Percentiles rank a stretch among this genome's conserved stretches.
Evolutionary conservation across 2,797 vertebrate species (phyloP).

Genomic region (Dendrocincla tyrannina): DNA sequence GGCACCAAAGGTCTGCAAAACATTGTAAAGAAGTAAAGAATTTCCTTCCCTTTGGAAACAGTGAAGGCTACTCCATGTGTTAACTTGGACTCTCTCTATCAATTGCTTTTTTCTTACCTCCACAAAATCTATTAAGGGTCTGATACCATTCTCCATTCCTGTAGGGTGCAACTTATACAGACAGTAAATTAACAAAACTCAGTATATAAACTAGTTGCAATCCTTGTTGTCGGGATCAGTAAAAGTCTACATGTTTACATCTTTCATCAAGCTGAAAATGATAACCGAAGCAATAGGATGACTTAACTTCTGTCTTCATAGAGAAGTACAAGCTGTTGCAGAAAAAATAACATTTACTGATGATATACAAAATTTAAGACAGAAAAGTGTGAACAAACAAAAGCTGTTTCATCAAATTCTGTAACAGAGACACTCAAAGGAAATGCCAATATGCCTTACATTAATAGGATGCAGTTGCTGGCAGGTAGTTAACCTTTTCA

Average conservation of each 20-base stretch:
- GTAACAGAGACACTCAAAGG: slow-evolving; percentile 18
- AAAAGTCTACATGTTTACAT: neutral
- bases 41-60: neutral
- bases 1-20: neutral
- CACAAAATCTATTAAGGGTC: neutral
- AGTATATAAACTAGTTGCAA: neutral
- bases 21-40: neutral
- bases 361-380: slow-evolving; percentile 66
- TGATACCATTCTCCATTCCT: neutral
- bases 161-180: neutral
- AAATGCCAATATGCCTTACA: slow-evolving; percentile 55
- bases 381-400: slow-evolving; percentile 76
- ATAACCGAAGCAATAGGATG: slow-evolving; percentile 55
- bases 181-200: neutral
- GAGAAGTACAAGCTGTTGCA: slow-evolving; percentile 66
- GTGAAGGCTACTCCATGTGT: neutral
- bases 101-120: neutral
- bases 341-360: slow-evolving; percentile 61
- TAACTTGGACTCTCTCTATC: neutral
- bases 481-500: slow-evolving; percentile 49
- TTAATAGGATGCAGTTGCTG: slow-evolving; percentile 64
- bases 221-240: neutral
- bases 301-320: slow-evolving; percentile 61
- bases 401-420: slow-evolving; percentile 71
- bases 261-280: slow-evolving; percentile 31